Evolutionary conservation across 2,797 vertebrate species (phyloP), one percentile per base, ranked within the genome.

Genomic region (Buceros bicornis): DNA sequence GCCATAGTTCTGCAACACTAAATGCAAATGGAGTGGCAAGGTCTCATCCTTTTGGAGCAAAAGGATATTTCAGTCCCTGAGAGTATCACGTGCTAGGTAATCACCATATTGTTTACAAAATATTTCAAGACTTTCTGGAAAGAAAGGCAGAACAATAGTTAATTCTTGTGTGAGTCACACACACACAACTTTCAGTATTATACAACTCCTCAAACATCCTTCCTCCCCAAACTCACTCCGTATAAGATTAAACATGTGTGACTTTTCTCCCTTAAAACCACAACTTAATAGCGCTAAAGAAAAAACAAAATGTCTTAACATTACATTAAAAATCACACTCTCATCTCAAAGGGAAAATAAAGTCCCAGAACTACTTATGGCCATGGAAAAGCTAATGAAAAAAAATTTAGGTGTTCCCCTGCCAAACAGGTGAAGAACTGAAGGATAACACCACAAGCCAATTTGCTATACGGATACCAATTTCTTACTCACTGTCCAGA

Each of bases 121-220:
- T 8, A 11, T 80, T 94, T 85, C 58, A 51, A 89, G 67, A 78
- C 57, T 1, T 17, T 94, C 74, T 89, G 61, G 90, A 82, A 82
- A 82, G 53, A 90, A 84, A 94, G 65, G 24, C 79, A 96, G 47
- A 94, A 90, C 83, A 92, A 70, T 50, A 50, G 56, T 65, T 65
- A 74, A 62, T 11, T 74, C 35, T 90, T 45, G 19, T 29, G 54
- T 74, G 60, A 95, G 70, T 94, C 83, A 88, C 58, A 83, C 13
- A 40, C 12, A 74, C 2, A 54, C 26, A 74, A 48, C 50, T 88
- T 89, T 51, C 83, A 80, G 73, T 79, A 82, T 65, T 93, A 54
- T 48, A 61, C 37, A 74, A 48, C 31, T 72, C 61, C 61, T 79
- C 80, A 79, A 79, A 94, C 8, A 90, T 70, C 56, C 66, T 78